Base-by-base conservation (phyloP, 2,888 invertebrate genomes). In the Lepidochitona cinerea region DNA sequence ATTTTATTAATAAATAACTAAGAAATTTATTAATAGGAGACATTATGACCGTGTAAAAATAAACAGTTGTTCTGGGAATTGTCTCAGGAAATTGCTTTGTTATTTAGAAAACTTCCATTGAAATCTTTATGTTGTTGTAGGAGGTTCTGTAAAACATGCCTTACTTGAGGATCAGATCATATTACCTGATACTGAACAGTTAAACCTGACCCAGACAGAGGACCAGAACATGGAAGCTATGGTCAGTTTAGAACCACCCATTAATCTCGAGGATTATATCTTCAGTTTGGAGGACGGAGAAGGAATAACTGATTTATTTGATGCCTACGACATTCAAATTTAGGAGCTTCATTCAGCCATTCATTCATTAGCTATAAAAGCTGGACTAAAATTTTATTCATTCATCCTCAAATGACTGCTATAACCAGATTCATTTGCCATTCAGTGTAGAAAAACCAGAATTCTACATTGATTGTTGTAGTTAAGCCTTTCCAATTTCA, bases 81-180 rank as follows among this genome's bases (percentile, higher is more conserved):
- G n/a, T n/a, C n/a, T n/a, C n/a, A n/a, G n/a, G n/a, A n/a, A n/a
- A n/a, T n/a, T n/a, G n/a, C n/a, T n/a, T n/a, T n/a, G n/a, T n/a
- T n/a, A n/a, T n/a, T n/a, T n/a, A n/a, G n/a, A n/a, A n/a, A n/a
- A n/a, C n/a, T n/a, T n/a, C n/a, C n/a, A n/a, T n/a, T n/a, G n/a
- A n/a, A n/a, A n/a, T 7, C 49, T 7, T 49, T 49, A 4, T 49
- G n/a, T 49, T 2, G n/a, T 23, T 49, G 49, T 49, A 49, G 59
- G 59, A 14, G 26, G 26, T 1, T 12, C 59, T 59, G 23, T 3
- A 4, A 59, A 85, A 71, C 83, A 94, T 90, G 94, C 95, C 35
- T 91, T 96, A 79, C 93, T 96, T 77, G 94, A 95, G 91, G 93
- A 94, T 84, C 94, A 95, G 88, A 95, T 95, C 91, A 93, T 95